Conservation (phyloP, 2,113 vertebrate genomes). For the Chlorodrepanis virens region DNA sequence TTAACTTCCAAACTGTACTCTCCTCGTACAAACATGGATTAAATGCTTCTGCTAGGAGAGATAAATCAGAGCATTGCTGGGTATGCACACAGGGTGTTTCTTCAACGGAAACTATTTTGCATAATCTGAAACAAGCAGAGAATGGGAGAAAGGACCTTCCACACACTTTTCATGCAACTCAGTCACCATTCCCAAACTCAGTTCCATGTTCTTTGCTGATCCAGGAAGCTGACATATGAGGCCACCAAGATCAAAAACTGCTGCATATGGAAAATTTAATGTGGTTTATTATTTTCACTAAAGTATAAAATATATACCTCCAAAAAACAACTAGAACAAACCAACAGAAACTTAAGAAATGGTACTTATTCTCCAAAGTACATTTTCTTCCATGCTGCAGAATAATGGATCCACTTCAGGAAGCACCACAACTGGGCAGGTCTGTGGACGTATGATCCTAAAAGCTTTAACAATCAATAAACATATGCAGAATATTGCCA, state of each 20-base stretch:
- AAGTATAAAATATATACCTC: neutral
- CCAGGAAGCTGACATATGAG: neutral
- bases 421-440: neutral
- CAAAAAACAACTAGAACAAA: neutral
- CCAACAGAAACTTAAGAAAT: neutral
- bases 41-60: neutral
- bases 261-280: neutral
- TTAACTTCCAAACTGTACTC: neutral
- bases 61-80: neutral
- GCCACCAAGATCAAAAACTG: neutral
- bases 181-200: neutral
- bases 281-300: neutral
- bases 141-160: neutral
- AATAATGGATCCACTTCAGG: neutral
- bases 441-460: neutral
- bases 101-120: neutral
- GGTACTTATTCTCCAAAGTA: neutral
- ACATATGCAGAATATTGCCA: neutral
- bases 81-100: neutral
- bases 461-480: neutral
- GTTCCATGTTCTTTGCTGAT: neutral
- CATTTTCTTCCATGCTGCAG: neutral
- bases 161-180: neutral
- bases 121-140: neutral
- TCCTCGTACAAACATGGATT: neutral